Evolutionary conservation across 2,888 invertebrate species (phyloP), one percentile per base, ranked within the genome.

Genomic region (Nesidiocoris tenuis): DNA sequence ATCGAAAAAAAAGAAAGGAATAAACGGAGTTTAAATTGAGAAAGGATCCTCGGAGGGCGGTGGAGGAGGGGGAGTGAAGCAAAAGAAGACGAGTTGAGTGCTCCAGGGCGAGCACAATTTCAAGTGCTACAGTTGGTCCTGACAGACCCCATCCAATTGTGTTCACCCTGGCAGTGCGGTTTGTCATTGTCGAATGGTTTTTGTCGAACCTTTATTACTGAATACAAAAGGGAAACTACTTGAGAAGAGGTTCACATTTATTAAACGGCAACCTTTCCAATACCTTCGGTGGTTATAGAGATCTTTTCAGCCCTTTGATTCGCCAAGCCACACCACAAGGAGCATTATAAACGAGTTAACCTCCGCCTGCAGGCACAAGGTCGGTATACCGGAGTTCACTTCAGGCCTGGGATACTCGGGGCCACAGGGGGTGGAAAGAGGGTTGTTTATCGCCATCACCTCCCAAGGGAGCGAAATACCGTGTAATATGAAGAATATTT

Each of bases 91-190:
- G 70, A 70, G 70, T 70, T 70, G 56, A 25, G 19, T 22, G 67
- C 56, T 56, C 21, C 55, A 19, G 59, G 23, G 57, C 59, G 59
- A n/a, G 59, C 59, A 5, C 3, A 23, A 23, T 21, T 70, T 70
- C 70, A 70, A 70, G 70, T 70, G 70, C 70, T 59, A 70, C 61
- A 70, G 57, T 70, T 70, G 70, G 70, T 70, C 23, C 70, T 70
- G 70, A 70, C 70, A 70, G 70, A 59, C 70, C 70, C 70, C 70
- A 70, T 70, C 70, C 70, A 70, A 70, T 70, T 70, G 70, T 70
- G 23, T n/a, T n/a, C n/a, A 39, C 12, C 39, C 39, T 12, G 39
- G 39, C 70, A 12, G 70, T 25, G 70, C 25, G 70, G 70, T 56
- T 70, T 70, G 70, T 70, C 70, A 70, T 70, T 70, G 70, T 70